A percentile compares a stretch with the other conserved stretches of the same genome.
These are phyloP conservation scores for Leptobrachium leishanense DNA, from an alignment of 2,113 vertebrate genomes.

Conservation along the genomic window DNA sequence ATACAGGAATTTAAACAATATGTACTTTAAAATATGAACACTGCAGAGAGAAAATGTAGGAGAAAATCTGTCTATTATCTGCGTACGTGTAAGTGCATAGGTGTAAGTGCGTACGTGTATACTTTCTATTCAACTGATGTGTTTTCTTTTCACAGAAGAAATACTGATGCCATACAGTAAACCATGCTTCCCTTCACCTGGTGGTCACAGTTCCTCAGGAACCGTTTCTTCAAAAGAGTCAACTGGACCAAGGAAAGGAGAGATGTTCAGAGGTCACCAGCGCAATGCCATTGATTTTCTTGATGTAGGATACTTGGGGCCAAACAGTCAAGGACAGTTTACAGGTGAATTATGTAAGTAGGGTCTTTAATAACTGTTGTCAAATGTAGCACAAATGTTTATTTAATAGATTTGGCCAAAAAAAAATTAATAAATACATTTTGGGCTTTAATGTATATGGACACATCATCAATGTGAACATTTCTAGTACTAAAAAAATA, in stretches of 20 bases:
- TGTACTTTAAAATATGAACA: too few relatives aligned
- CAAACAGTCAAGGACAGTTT: slow-evolving; percentile 90
- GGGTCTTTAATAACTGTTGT: not conserved
- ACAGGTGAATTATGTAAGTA: slow-evolving; percentile 95
- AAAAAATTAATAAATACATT: too few relatives aligned
- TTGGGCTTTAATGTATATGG: too few relatives aligned
- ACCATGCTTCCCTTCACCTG: slow-evolving; percentile 93
- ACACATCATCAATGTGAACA: too few relatives aligned
- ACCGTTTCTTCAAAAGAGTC: slow-evolving; percentile 97
- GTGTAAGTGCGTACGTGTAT: too few relatives aligned
- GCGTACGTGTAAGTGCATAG: too few relatives aligned
- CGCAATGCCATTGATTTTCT: slow-evolving; percentile 84
- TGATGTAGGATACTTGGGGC: slow-evolving; percentile 83
- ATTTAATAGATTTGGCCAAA: too few relatives aligned
- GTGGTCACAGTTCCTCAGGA: slow-evolving; percentile 93
- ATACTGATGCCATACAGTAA: slow-evolving; percentile 92
- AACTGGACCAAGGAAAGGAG: slow-evolving; percentile 88
- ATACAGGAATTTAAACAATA: too few relatives aligned
- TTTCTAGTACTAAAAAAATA: too few relatives aligned
- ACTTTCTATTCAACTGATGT: not conserved
- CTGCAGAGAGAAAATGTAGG: too few relatives aligned
- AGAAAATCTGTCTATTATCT: too few relatives aligned
- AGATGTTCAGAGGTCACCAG: slow-evolving; percentile 79
- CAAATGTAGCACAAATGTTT: not conserved
- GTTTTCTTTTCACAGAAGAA: slow-evolving; percentile 76